Conservation (phyloP, 2,113 vertebrate genomes). For the Aspidoscelis tigris region DNA sequence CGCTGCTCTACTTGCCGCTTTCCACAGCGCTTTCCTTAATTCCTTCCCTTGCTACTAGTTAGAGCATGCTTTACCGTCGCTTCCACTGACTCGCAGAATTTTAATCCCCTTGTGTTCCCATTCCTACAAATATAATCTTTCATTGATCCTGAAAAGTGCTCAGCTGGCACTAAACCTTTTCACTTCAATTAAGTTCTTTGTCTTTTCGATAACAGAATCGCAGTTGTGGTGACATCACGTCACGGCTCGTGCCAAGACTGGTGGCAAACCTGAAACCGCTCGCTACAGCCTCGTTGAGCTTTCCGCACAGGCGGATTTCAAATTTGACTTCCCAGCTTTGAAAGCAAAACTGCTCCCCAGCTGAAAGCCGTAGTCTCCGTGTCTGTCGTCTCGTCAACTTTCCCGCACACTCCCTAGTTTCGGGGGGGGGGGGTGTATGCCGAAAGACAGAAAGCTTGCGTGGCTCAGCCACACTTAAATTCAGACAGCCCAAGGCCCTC, state of each 20-base stretch:
- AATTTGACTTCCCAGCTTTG: constrained; percentile 41
- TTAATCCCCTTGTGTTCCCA: constrained; percentile 11
- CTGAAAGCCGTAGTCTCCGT: constrained; percentile 38
- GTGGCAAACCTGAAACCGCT: background rate
- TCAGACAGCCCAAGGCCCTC: constrained; percentile 7
- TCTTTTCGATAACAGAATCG: constrained; percentile 43
- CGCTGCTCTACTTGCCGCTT: background rate
- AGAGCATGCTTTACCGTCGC: background rate
- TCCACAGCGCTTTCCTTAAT: background rate
- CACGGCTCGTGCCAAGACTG: constrained; percentile 13
- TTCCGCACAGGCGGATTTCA: constrained; percentile 28
- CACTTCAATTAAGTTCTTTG: constrained; percentile 33
- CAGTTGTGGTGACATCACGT: background rate
- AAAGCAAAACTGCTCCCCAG: constrained; percentile 35
- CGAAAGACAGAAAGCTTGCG: constrained; percentile 4
- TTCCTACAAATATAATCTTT: constrained; percentile 1
- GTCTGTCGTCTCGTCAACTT: constrained; percentile 46
- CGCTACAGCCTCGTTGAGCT: background rate
- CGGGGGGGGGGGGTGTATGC: constrained; percentile 16
- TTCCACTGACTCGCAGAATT: background rate
- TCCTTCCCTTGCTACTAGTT: background rate
- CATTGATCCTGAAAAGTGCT: constrained; percentile 17
- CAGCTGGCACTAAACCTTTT: background rate
- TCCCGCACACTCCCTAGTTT: constrained; percentile 27
- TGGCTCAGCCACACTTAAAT: constrained; percentile 4